Conservation (phyloP, 2,888 invertebrate species). For the Slavum lentiscoides region DNA sequence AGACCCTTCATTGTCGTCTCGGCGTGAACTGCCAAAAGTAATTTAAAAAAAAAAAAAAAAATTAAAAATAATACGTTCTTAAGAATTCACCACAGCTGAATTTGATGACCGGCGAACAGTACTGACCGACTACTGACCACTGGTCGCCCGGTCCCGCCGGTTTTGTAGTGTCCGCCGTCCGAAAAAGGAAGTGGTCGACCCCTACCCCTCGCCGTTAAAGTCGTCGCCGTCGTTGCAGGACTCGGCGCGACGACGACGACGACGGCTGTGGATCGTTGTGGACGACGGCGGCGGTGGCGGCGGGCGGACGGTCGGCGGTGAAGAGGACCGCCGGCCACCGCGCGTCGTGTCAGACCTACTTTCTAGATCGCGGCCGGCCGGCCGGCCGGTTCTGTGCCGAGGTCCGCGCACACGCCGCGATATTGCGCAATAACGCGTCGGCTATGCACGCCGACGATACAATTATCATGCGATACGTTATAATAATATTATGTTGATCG, state of each 20-base stretch:
- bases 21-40: neutral
- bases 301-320: neutral
- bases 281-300: neutral
- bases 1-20: conserved; percentile 15
- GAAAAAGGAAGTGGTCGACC: conserved; percentile 44
- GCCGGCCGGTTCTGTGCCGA: conserved; percentile 29
- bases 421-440: conserved; percentile 13
- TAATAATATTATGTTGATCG: too few species aligned
- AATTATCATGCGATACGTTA: too few species aligned
- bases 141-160: conserved; percentile 9
- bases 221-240: neutral
- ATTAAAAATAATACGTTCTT: too few species aligned
- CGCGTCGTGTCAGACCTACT: conserved; percentile 33
- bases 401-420: conserved; percentile 19
- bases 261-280: neutral
- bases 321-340: neutral
- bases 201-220: neutral
- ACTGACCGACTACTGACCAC: conserved; percentile 20
- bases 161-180: conserved; percentile 40
- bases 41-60: too few species aligned
- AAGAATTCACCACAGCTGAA: too few species aligned
- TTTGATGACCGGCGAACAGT: neutral
- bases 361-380: conserved; percentile 29
- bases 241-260: neutral
- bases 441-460: neutral